Base-by-base conservation (phyloP, 2,797 vertebrate genomes). In the Furcifer pardalis region DNA sequence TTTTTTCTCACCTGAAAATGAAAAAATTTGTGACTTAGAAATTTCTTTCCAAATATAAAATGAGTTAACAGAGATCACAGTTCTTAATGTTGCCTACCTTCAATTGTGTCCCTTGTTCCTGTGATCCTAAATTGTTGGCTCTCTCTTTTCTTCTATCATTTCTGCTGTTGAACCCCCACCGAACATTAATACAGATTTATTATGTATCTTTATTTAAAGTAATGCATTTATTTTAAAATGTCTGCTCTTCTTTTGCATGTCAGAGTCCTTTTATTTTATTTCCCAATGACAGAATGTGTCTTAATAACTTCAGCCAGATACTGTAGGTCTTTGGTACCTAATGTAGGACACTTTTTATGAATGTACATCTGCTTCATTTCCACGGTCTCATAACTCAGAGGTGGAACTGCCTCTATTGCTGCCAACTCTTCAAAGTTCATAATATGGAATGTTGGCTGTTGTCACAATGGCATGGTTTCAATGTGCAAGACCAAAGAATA, bases 341-440 rank as follows among this genome's bases (percentile, higher is more conserved):
- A 81, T 5, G 52, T 1, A 83, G 30, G 1, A 4, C n/a, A 6
- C 63, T 15, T 69, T 88, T 83, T 79, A 77, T 49, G 25, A 27
- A 17, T 84, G 32, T 1, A 2, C 69, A 62, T 77, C 76, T 86
- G 27, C 30, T 85, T 87, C 68, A 65, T 66, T 65, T 32, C 60
- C 44, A 71, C 42, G 27, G 13, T 62, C 40, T 63, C 83, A 40
- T 82, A 82, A 88, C 25, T 63, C 42, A 79, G 52, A 79, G 35
- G 1, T 63, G 9, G 52, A 79, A 40, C 17, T 23, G 68, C 77
- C 60, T 59, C 7, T 8, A 73, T 4, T n/a, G 66, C 65, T 73
- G 44, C 42, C 71, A 79, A 49, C 15, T n/a, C 66, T 75, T 23
- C 73, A 65, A 72, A 59, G 63, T 27, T 59, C 63, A 9, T 75